Evolutionary conservation across 2,113 vertebrate genomes (phyloP).

Genomic region (Dicerorhinus sumatrensis): DNA sequence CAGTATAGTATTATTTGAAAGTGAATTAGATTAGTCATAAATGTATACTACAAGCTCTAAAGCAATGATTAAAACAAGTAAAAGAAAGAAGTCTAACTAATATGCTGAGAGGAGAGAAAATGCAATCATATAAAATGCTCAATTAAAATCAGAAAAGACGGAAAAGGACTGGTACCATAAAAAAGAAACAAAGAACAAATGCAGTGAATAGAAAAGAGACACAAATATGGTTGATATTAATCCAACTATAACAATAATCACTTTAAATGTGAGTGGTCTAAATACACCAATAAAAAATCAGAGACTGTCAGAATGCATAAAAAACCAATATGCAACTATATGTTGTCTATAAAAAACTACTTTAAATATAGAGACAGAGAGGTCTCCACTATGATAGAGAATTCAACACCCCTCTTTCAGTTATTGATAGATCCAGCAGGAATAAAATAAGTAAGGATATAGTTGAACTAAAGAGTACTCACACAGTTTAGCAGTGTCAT

Average conservation of each 20-base stretch:
- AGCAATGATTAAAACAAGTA: background rate
- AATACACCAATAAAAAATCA: background rate
- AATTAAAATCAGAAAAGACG: background rate
- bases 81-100: background rate
- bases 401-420: background rate
- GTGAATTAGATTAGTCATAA: background rate
- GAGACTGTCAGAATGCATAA: background rate
- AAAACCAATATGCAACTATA: background rate
- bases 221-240: background rate
- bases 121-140: background rate
- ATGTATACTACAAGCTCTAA: background rate
- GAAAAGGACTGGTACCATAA: background rate
- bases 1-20: background rate
- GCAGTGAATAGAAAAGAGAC: background rate
- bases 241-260: background rate
- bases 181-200: background rate
- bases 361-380: background rate
- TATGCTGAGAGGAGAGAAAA: background rate
- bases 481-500: background rate
- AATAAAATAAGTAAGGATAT: background rate
- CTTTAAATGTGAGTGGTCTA: background rate
- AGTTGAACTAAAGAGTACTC: background rate
- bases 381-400: background rate
- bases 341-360: background rate
- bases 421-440: background rate